Conservation (phyloP, 2,888 invertebrate species). For the Cyclophora albipunctata region DNA sequence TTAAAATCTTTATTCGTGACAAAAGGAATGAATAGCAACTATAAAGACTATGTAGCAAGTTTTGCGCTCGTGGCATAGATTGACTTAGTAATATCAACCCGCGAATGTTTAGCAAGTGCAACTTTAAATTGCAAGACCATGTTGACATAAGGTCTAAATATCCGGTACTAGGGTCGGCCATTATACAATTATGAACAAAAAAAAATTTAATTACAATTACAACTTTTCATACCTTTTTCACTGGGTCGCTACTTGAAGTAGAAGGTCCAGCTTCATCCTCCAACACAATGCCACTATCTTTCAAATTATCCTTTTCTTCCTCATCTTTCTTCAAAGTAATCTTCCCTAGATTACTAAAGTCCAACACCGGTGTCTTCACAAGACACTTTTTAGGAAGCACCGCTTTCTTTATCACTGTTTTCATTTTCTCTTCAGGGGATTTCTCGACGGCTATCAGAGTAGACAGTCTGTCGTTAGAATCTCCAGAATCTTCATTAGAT, state of each 20-base stretch:
- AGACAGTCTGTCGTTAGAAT: slow-evolving; percentile 51
- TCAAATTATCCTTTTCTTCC: slow-evolving; percentile 51
- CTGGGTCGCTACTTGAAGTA: slow-evolving; percentile 29
- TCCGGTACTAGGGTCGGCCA: no score
- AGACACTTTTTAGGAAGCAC: slow-evolving; percentile 52
- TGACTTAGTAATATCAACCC: no score
- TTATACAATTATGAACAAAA: no score
- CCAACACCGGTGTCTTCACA: slow-evolving; percentile 56
- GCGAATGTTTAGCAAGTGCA: no score
- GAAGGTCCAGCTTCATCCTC: slow-evolving; percentile 48
- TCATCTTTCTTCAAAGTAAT: slow-evolving; percentile 42
- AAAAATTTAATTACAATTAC: no score
- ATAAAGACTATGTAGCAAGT: no score
- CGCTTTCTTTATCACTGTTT: slow-evolving; percentile 61
- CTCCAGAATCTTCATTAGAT: slow-evolving; percentile 64
- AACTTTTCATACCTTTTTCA: slow-evolving; percentile 47
- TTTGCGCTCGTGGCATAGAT: no score
- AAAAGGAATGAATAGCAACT: no score
- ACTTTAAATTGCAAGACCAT: no score
- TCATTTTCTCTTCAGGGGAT: slow-evolving; percentile 60
- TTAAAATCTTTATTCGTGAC: no score
- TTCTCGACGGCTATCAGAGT: slow-evolving; percentile 57
- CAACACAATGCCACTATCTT: slow-evolving; percentile 60
- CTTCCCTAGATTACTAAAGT: slow-evolving; percentile 55
- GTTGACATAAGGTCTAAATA: no score